Evolutionary conservation across 2,888 invertebrate species (phyloP), one percentile per base, ranked within the genome.

Genomic region (Patella pellucida): DNA sequence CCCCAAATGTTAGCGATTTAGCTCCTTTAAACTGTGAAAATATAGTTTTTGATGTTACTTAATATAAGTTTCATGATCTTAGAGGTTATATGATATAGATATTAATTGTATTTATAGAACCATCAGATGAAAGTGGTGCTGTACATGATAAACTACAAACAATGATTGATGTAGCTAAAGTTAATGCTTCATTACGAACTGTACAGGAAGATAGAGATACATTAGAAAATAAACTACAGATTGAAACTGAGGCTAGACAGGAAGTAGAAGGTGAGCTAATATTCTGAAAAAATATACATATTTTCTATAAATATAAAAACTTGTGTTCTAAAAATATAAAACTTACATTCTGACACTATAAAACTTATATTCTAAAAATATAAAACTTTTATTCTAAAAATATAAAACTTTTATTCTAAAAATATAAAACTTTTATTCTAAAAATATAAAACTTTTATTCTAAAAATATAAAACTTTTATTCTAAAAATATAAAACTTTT

Each of bases 131-230:
- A 27, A 69, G 41, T 50, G 31, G 79, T 62, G 79, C 80, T 27
- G 76, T 88, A 2, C 79, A 85, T 69, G 86, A 86, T 52, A 89
- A 89, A 74, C 76, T 89, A 19, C 83, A 85, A 50, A 77, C 85
- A 5, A 89, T 89, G 89, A 87, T 88, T 82, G 86, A 89, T 81
- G 89, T 89, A 12, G 87, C 89, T 0, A 83, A 82, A 81, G 88
- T 88, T 81, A 88, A 87, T 80, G 88, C 88, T 15, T 77, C 83
- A 52, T 75, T 89, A 68, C 78, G 82, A n/a, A 80, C 85, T n/a
- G 81, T 86, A 11, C 86, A 88, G 69, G 89, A 90, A 31, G 89
- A 90, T 71, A 84, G 81, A 72, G 83, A 85, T 74, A 76, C 82
- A 4, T n/a, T 89, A 69, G 80, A 85, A 52, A 86, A 87, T 76